Evolutionary conservation across 2,888 invertebrate genomes (phyloP).

Genomic region (Cataglyphis altisquamis): DNA sequence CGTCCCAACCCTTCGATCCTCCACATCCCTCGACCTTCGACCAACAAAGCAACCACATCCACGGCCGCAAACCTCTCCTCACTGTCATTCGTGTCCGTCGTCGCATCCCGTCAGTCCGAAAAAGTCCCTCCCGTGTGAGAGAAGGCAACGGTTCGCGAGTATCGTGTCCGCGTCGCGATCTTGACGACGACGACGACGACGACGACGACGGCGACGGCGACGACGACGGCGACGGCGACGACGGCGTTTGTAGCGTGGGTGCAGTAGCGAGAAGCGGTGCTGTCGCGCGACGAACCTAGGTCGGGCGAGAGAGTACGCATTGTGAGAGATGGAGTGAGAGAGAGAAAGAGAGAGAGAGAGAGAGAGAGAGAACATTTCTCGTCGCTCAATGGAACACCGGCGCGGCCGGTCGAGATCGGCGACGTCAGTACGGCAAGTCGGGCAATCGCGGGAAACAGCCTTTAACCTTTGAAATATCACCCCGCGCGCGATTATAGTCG

Average conservation of each 20-base stretch:
- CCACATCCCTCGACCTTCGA: constrained; percentile 74
- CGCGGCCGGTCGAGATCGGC: constrained; percentile 55
- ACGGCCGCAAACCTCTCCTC: constrained; percentile 71
- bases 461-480: constrained; percentile 54
- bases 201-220: background rate
- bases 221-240: constrained; percentile 24
- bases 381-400: constrained; percentile 56
- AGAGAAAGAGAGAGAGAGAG: constrained; percentile 24
- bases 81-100: constrained; percentile 61
- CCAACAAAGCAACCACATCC: constrained; percentile 76
- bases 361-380: constrained; percentile 30
- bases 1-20: constrained; percentile 77
- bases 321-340: constrained; percentile 27
- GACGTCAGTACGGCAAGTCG: constrained; percentile 55
- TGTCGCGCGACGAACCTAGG: constrained; percentile 51
- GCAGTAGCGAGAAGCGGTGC: constrained; percentile 44
- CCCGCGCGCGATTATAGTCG: constrained; percentile 45
- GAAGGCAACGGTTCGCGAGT: constrained; percentile 9
- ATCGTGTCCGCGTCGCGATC: background rate
- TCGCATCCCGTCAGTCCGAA: constrained; percentile 41
- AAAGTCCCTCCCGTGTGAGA: constrained; percentile 29
- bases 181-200: background rate
- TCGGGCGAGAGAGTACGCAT: constrained; percentile 41
- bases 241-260: constrained; percentile 40
- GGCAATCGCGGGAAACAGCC: constrained; percentile 54